phyloP scores from a whole-genome alignment of 2,888 invertebrate genomes.

The Meteorus colon region DNA sequence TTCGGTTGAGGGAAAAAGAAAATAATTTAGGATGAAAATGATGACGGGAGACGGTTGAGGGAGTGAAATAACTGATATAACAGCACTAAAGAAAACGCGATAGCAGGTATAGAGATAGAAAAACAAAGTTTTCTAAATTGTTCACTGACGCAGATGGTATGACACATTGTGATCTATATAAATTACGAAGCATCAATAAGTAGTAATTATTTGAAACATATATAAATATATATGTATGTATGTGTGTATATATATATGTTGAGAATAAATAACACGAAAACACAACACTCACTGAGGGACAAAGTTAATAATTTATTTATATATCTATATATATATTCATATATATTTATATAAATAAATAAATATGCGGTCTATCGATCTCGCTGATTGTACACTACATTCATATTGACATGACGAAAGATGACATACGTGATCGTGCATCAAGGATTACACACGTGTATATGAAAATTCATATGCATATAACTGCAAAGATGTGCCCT shows the following conservation, averaged over 20 bases:
- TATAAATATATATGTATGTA: slow-evolving; percentile 20
- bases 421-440: slow-evolving; percentile 25
- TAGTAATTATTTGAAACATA: slow-evolving; percentile 68
- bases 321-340: slow-evolving; percentile 22
- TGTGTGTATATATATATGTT: slow-evolving; percentile 49
- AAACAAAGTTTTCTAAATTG: slow-evolving; percentile 46
- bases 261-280: slow-evolving; percentile 46
- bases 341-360: slow-evolving; percentile 41
- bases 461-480: slow-evolving; percentile 14
- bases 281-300: slow-evolving; percentile 14
- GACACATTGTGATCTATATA: slow-evolving; percentile 72
- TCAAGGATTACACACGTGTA: not conserved
- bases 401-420: slow-evolving; percentile 12
- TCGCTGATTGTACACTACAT: slow-evolving; percentile 43
- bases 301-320: slow-evolving; percentile 2
- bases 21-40: slow-evolving; percentile 12
- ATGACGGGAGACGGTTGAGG: slow-evolving; percentile 15
- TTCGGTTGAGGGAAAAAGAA: not conserved
- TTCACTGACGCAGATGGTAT: slow-evolving; percentile 68
- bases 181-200: slow-evolving; percentile 70
- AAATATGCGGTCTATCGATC: slow-evolving; percentile 50
- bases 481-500: slow-evolving; percentile 22
- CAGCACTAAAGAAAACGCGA: slow-evolving; percentile 18
- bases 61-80: not conserved
- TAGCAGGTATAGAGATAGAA: not conserved